These are phyloP conservation scores for Lasioglossum morio DNA, from an alignment of 2,888 invertebrate genomes.

Conservation along the genomic window DNA sequence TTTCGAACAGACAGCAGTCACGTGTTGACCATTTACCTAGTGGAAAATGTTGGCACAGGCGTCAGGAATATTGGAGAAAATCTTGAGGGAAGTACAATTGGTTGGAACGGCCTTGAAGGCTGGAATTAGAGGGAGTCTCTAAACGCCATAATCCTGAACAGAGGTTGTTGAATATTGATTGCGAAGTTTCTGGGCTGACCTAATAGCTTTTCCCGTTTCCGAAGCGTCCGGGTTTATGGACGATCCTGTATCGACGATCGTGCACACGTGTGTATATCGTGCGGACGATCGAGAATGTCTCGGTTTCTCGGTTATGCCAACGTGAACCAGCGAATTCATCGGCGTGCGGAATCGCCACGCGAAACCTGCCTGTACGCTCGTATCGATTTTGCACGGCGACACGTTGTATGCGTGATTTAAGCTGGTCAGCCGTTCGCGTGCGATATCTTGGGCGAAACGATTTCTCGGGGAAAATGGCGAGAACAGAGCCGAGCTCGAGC, in stretches of 20 bases:
- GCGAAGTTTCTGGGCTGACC: neutral
- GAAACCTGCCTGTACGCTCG: slow-evolving; percentile 37
- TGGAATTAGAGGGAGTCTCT: neutral
- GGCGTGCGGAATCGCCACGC: slow-evolving; percentile 14
- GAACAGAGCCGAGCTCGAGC: neutral
- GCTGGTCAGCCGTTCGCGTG: slow-evolving; percentile 6
- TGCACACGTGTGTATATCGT: neutral
- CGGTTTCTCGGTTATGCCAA: neutral
- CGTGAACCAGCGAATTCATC: slow-evolving; percentile 13
- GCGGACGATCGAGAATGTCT: neutral
- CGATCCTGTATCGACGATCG: neutral
- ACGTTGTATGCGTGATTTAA: slow-evolving; percentile 42
- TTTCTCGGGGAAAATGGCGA: neutral
- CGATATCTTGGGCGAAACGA: slow-evolving; percentile 7
- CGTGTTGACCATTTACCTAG: neutral
- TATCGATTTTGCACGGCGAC: slow-evolving; percentile 55
- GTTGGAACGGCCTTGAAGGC: neutral
- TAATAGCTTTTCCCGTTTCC: neutral
- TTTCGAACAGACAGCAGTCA: neutral
- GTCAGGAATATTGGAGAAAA: neutral
- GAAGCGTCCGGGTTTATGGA: neutral
- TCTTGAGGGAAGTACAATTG: neutral
- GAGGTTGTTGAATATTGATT: neutral
- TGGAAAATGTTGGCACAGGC: neutral
- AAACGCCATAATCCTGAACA: neutral